A percentile compares a stretch with the other conserved stretches of the same genome.
phyloP scores from a whole-genome alignment of 2,888 invertebrate species.

The Yponomeuta cagnagella region DNA sequence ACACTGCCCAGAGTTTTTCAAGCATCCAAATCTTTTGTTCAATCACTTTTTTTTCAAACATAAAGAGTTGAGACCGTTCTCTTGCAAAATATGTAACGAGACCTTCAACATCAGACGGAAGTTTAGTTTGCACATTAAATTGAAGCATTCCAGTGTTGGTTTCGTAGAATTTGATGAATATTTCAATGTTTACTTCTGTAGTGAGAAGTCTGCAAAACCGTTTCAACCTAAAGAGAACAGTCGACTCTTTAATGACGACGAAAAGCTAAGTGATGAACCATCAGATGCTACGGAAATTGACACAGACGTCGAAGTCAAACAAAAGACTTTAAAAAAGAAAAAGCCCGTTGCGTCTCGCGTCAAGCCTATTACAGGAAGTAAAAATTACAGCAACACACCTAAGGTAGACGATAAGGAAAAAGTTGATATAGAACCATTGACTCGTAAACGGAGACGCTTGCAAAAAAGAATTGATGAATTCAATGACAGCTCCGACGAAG shows the following conservation, averaged over 20 bases:
- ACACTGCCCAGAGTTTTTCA: slow-evolving; percentile 42
- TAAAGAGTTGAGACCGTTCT: slow-evolving; percentile 48
- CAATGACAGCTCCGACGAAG: slow-evolving; percentile 44
- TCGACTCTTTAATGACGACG: slow-evolving; percentile 13
- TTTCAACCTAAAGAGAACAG: slow-evolving; percentile 29
- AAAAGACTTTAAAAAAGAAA: slow-evolving; percentile 9
- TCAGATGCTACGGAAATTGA: slow-evolving; percentile 21
- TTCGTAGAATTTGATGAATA: slow-evolving; percentile 57
- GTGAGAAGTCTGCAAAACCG: slow-evolving; percentile 45
- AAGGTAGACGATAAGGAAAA: slow-evolving; percentile 14
- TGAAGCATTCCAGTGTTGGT: slow-evolving; percentile 48
- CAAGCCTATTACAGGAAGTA: not conserved
- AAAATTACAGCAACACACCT: not conserved
- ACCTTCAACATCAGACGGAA: slow-evolving; percentile 44
- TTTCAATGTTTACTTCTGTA: slow-evolving; percentile 53
- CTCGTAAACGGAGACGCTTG: slow-evolving; percentile 25
- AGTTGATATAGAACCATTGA: slow-evolving; percentile 7
- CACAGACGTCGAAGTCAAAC: slow-evolving; percentile 27
- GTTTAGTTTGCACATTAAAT: slow-evolving; percentile 60
- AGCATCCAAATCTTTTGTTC: slow-evolving; percentile 56
- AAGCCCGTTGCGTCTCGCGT: not conserved
- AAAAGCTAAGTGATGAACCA: not conserved
- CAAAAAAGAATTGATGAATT: slow-evolving; percentile 13
- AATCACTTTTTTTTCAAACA: slow-evolving; percentile 50
- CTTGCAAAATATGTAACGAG: slow-evolving; percentile 51